Evolutionary conservation across 2,888 invertebrate species (phyloP).

Genomic region (Ganaspis brasiliensis): DNA sequence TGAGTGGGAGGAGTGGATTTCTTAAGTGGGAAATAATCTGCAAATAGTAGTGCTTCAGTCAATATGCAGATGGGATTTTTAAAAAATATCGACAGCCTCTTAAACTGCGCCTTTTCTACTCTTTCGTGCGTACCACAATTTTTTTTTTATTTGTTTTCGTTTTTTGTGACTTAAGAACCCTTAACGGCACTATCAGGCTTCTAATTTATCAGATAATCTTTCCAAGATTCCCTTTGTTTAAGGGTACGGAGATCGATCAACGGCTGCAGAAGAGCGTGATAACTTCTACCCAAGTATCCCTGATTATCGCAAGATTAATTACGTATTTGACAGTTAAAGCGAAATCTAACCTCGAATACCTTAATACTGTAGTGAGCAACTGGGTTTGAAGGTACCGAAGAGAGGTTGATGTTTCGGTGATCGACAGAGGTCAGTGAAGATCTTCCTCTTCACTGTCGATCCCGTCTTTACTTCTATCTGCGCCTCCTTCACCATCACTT

Average conservation of each 20-base stretch:
- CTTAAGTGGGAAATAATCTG: slow-evolving; percentile 22
- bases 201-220: slow-evolving; percentile 24
- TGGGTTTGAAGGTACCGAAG: slow-evolving; percentile 78
- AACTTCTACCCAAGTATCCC: slow-evolving; percentile 73
- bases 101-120: slow-evolving; percentile 25
- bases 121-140: slow-evolving; percentile 21
- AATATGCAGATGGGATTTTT: slow-evolving; percentile 27
- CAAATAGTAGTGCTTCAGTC: slow-evolving; percentile 37
- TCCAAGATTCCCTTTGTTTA: slow-evolving; percentile 46
- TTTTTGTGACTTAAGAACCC: too few relatives aligned
- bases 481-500: slow-evolving; percentile 76
- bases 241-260: slow-evolving; percentile 50
- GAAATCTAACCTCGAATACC: slow-evolving; percentile 80
- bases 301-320: slow-evolving; percentile 76
- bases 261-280: slow-evolving; percentile 71
- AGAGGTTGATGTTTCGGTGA: slow-evolving; percentile 72
- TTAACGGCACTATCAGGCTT: slow-evolving; percentile 17
- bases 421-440: slow-evolving; percentile 79
- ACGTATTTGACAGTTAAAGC: slow-evolving; percentile 81
- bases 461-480: slow-evolving; percentile 75
- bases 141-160: too few relatives aligned
- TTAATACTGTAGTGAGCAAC: slow-evolving; percentile 81
- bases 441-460: slow-evolving; percentile 78
- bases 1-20: background rate
- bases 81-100: slow-evolving; percentile 30